These are phyloP conservation scores for Rutilus rutilus DNA, from an alignment of 2,113 vertebrate species.

Conservation along the genomic window DNA sequence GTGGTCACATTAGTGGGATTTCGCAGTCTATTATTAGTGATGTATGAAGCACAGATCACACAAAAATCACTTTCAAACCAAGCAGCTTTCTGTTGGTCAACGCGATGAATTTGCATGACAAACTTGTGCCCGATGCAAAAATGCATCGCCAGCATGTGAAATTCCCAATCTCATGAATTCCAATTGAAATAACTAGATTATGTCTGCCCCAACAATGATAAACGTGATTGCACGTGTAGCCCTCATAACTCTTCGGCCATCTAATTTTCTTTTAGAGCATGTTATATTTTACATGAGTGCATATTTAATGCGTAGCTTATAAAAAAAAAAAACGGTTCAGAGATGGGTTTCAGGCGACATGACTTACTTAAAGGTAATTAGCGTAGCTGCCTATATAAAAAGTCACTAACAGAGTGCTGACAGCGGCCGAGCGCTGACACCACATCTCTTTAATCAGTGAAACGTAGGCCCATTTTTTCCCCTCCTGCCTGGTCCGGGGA, in stretches of 20 bases:
- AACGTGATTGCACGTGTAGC: no score
- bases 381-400: not conserved
- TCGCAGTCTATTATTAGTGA: not conserved
- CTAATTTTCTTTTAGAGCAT: not conserved
- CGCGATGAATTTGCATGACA: not conserved
- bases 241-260: not conserved
- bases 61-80: not conserved
- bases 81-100: not conserved
- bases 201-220: not conserved
- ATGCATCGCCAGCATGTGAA: not conserved
- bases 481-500: slow-evolving; percentile 67
- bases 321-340: not conserved
- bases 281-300: not conserved
- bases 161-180: no score
- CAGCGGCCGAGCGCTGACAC: slow-evolving; percentile 73
- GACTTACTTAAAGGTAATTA: slow-evolving; percentile 36
- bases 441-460: slow-evolving; percentile 81
- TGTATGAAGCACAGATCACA: not conserved
- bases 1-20: not conserved
- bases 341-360: slow-evolving; percentile 12
- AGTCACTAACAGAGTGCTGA: slow-evolving; percentile 70
- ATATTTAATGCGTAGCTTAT: not conserved
- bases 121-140: not conserved
- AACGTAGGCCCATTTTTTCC: slow-evolving; percentile 65
- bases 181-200: not conserved